phyloP scores from a whole-genome alignment of 2,113 vertebrate genomes.

The Apodemus speciosus region DNA sequence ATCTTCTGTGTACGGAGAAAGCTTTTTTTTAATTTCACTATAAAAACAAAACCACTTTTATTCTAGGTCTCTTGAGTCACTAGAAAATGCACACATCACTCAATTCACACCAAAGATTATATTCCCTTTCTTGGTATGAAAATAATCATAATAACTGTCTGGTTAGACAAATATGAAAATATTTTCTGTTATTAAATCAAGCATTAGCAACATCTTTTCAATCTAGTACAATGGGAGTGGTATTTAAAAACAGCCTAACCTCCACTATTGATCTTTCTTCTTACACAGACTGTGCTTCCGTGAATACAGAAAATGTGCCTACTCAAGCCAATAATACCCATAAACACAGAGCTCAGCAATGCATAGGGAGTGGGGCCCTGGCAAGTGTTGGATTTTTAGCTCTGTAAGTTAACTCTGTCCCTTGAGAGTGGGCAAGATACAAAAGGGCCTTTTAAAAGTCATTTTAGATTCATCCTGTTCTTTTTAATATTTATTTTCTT shows the following conservation, averaged over 20 bases:
- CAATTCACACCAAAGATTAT: not conserved
- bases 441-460: not conserved
- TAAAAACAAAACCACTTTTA: constrained; percentile 53
- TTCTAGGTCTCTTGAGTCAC: constrained; percentile 9
- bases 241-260: not conserved
- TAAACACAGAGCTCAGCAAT: not conserved
- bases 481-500: not conserved
- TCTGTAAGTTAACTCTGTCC: not conserved
- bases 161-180: not conserved
- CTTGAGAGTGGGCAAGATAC: not conserved
- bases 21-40: not conserved
- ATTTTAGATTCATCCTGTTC: not conserved
- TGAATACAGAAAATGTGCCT: not conserved
- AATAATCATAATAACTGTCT: constrained; percentile 29
- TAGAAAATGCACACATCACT: not conserved
- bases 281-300: not conserved
- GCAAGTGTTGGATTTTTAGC: not conserved
- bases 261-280: not conserved
- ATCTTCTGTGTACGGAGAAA: not conserved
- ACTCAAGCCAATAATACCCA: not conserved
- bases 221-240: not conserved
- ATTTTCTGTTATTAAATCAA: constrained; percentile 19
- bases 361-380: not conserved
- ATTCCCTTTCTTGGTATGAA: constrained; percentile 12
- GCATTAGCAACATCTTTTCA: not conserved